Base-by-base conservation (phyloP, 1,140 invertebrate species). In the Tribolium castaneum region DNA sequence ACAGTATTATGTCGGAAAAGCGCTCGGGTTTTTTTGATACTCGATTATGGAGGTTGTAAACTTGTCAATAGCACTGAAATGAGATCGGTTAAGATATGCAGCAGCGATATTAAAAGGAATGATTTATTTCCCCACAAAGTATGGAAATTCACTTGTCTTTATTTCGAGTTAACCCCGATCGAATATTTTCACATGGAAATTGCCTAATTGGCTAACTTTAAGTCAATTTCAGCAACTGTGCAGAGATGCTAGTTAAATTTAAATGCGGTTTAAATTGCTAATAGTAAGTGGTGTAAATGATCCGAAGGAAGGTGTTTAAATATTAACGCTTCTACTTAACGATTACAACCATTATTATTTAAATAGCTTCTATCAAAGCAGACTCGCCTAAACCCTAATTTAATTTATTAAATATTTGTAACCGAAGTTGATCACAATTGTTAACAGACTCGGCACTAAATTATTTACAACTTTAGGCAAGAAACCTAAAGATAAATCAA, bases 21-120 rank as follows among this genome's bases (percentile, higher is more conserved):
- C 51, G 54, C 14, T 49, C 59, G 34, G 49, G 19, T 70, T 66
- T 70, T 77, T 70, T 77, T 52, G 49, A 77, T 25, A 70, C 59
- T 77, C 59, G 59, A 62, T 77, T 71, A 71, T 54, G 16, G 59
- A 66, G 51, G 49, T 52, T 73, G 70, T 73, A 50, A 74, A 73
- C 76, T 73, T 78, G 72, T 75, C 77, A 51, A 66, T 51, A 75
- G 34, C 77, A 78, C 54, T 72, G 70, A 72, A 77, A 66, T 66
- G 59, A 35, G 30, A 66, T 66, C 59, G 59, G 59, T 66, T 66
- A 66, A 66, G 59, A 66, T 66, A 66, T 66, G 30, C 59, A 14
- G 59, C 30, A 5, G 59, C 10, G 59, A 35, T 77, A 70, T 25
- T 77, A 77, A 77, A 45, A 77, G 66, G 56, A 66, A 66, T 66